Base-by-base conservation (phyloP, 1,140 invertebrate genomes). In the Scaptomyza pallida region DNA sequence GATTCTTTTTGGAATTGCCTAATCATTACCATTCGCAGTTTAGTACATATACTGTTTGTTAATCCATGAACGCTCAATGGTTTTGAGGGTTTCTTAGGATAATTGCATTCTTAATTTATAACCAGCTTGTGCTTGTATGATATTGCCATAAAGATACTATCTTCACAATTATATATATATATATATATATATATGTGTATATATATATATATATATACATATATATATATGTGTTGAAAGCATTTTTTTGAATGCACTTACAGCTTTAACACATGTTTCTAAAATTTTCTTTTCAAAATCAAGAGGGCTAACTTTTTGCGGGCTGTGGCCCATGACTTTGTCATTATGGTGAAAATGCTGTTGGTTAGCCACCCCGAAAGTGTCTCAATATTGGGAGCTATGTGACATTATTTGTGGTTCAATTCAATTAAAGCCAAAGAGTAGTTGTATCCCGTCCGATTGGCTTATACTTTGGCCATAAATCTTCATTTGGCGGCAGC, bases 401-500 rank as follows among this genome's bases (percentile, higher is more conserved):
- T 63, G 33, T 41, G 43, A 43, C 35, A 35, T 62, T 56, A 10
- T 59, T 45, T 44, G 21, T 65, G 10, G 52, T 65, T 57, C 16
- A 67, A 43, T 44, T 67, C 55, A 59, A 74, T 52, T 55, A 23
- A 35, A 50, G 51, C 9, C 45, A 10, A 35, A 54, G 52, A 35
- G 63, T 71, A 56, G 68, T 21, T 23, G 26, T 47, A 43, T 50
- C 37, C 41, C 13, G 70, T 82, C 82, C 52, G 78, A 72, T 71
- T 72, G 62, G 68, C 51, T 73, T 63, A 80, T 85, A 59, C 40
- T 60, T 35, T 17, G 57, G 16, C 41, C 70, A 86, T 86, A 86
- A 86, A 86, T 86, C 81, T 86, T 73, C 74, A 86, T 81, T 88
- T 75, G 61, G 71, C 37, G 61, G 64, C 59, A 57, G 74, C 82